Percentiles rank a stretch among this genome's conserved stretches.
These are phyloP conservation scores for Atractosteus spatula DNA, from an alignment of 2,113 vertebrate genomes.

Conservation along the genomic window DNA sequence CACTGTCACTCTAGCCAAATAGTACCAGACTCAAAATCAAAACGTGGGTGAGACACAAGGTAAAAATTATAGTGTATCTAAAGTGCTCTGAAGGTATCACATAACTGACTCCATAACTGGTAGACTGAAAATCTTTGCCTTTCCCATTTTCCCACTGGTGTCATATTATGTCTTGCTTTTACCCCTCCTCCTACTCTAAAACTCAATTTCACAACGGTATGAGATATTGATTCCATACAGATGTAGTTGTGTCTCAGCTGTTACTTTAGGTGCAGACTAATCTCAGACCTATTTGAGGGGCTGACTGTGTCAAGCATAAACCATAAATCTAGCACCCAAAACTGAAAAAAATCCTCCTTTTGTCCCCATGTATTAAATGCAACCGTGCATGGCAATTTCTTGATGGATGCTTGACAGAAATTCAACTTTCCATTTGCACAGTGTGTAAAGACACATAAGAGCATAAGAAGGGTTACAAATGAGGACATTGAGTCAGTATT, in stretches of 20 bases:
- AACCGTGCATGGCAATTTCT: slow-evolving; percentile 48
- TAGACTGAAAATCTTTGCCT: too few relatives aligned
- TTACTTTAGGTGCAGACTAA: slow-evolving; percentile 57
- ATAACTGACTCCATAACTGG: too few relatives aligned
- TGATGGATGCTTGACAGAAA: slow-evolving; percentile 44
- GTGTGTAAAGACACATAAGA: slow-evolving; percentile 37
- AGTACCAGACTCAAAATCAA: too few relatives aligned
- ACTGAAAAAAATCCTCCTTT: slow-evolving; percentile 38
- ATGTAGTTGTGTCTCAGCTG: slow-evolving; percentile 51
- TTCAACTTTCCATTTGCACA: slow-evolving; percentile 38
- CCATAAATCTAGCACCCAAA: slow-evolving; percentile 48
- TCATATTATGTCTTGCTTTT: not conserved
- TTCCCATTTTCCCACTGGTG: too few relatives aligned
- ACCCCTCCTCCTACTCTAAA: slow-evolving; percentile 32
- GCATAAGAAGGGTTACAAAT: too few relatives aligned
- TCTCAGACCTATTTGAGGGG: slow-evolving; percentile 41
- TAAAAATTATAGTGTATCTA: too few relatives aligned
- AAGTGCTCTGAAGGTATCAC: too few relatives aligned
- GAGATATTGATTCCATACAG: slow-evolving; percentile 63
- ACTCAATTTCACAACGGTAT: slow-evolving; percentile 58
- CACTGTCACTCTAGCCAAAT: too few relatives aligned
- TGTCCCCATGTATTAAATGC: slow-evolving; percentile 52
- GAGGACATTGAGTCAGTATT: too few relatives aligned
- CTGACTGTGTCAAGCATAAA: slow-evolving; percentile 32
- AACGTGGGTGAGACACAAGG: too few relatives aligned